Evolutionary conservation across 2,113 vertebrate genomes (phyloP).

Genomic region (Bucco capensis): DNA sequence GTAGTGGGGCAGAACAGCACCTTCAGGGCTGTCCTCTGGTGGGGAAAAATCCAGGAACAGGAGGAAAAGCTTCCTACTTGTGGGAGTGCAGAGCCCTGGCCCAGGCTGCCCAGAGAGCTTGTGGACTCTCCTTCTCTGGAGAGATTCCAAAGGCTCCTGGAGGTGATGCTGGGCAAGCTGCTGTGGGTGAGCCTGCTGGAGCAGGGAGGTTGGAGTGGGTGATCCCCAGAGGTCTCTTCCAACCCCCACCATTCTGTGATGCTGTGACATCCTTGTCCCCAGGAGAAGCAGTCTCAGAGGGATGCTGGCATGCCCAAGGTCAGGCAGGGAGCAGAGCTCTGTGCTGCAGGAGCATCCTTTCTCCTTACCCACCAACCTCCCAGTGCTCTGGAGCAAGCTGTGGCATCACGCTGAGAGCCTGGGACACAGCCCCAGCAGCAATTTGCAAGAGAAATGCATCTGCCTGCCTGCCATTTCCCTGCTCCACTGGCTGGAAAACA

Average conservation of each 20-base stretch:
- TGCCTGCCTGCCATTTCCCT: not conserved
- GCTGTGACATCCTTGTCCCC: not conserved
- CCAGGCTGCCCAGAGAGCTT: not conserved
- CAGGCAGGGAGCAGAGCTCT: not conserved
- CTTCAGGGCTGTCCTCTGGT: not conserved
- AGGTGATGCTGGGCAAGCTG: not conserved
- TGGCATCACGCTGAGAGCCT: rapidly evolving
- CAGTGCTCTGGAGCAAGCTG: rapidly evolving
- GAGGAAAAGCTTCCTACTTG: not conserved
- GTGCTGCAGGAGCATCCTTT: rapidly evolving
- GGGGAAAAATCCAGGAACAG: not conserved
- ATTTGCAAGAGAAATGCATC: not conserved
- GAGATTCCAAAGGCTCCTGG: not conserved
- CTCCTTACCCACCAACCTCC: rapidly evolving
- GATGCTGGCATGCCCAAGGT: not conserved
- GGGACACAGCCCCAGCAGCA: not conserved
- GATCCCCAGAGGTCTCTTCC: not conserved
- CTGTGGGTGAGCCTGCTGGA: not conserved
- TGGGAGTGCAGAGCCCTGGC: not conserved
- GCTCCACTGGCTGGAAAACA: not conserved
- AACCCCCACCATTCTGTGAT: not conserved
- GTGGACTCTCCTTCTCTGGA: not conserved
- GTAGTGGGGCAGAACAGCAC: slow-evolving; percentile 49
- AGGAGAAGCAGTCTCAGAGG: not conserved
- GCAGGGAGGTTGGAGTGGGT: too few species aligned